Base-by-base conservation (phyloP, 2,113 vertebrate species). In the Excalfactoria chinensis region DNA sequence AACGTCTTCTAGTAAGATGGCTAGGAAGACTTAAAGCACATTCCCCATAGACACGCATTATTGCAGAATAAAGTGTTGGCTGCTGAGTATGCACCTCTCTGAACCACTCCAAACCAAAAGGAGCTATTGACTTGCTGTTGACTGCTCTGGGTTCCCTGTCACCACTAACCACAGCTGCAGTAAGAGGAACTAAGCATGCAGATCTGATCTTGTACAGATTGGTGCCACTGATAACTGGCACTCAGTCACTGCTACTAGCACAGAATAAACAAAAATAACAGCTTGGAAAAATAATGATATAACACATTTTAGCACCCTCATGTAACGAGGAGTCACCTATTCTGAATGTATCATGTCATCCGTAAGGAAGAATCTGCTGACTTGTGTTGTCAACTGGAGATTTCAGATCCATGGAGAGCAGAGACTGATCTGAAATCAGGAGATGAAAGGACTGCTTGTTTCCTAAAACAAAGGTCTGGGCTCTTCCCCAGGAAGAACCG, bases 371-470 rank as follows among this genome's bases (percentile, higher is more conserved):
- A 93, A 87, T 95, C 84, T 88, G 81, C 91, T 95, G 94, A 96
- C 97, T 91, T 96, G 92, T 86, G 88, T 75, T 96, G 90, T 93
- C 90, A 95, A 41, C 84, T 96, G 84, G 95, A 89, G 90, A 97
- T 94, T 97, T 96, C 89, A 91, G 95, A 95, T 90, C 95, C 94
- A 62, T 53, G 83, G 96, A 92, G 95, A 90, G 56, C 30, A 84
- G 43, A 93, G 88, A 91, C 64, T 59, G 43, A 90, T 89, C 67
- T 95, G 96, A 95, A 96, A 94, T 93, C 35, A 93, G 46, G 87
- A 98, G 97, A 98, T 96, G 97, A 98, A 98, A 95, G 92, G 95
- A 97, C 74, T 96, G 91, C 92, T 95, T 94, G 89, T 96, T 97
- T 97, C 96, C 97, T 96, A 92, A 92, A 88, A 92, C 28, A 78